Evolutionary conservation across 2,888 invertebrate genomes (phyloP).

Genomic region (Clepsis dumicolana): DNA sequence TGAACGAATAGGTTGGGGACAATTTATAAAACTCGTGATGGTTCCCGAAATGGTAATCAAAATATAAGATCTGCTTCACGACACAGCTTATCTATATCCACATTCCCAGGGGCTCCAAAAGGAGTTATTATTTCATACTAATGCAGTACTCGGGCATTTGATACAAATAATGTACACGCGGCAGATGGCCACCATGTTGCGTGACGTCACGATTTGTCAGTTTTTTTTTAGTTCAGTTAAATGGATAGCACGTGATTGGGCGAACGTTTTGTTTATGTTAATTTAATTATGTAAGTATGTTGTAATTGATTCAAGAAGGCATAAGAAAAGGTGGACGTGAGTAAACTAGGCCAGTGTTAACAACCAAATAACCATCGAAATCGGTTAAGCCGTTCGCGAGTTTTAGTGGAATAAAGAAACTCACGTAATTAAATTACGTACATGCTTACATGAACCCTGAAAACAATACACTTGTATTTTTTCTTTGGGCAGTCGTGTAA

Average conservation of each 20-base stretch:
- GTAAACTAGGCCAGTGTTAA: too few species aligned
- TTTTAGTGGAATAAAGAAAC: too few species aligned
- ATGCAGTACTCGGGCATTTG: background rate
- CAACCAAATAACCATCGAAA: too few species aligned
- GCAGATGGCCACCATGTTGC: slow-evolving; percentile 18
- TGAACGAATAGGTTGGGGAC: too few species aligned
- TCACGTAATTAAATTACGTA: too few species aligned
- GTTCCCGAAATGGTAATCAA: background rate
- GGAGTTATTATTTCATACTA: background rate
- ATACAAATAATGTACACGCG: background rate
- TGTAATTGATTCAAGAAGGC: too few species aligned
- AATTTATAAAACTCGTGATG: too few species aligned
- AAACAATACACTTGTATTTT: too few species aligned
- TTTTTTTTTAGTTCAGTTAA: background rate
- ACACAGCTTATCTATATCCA: background rate
- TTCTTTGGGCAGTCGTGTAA: too few species aligned
- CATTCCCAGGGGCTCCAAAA: background rate
- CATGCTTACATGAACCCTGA: too few species aligned
- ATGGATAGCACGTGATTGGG: slow-evolving; percentile 5
- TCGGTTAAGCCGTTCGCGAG: too few species aligned
- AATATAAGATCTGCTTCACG: background rate
- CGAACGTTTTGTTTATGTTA: background rate
- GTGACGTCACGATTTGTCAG: slow-evolving; percentile 25
- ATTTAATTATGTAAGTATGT: background rate
- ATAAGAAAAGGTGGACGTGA: too few species aligned